A percentile compares a stretch with the other conserved stretches of the same genome.
These are phyloP conservation scores for Patella depressa DNA, from an alignment of 2,888 invertebrate species.

Conservation along the genomic window DNA sequence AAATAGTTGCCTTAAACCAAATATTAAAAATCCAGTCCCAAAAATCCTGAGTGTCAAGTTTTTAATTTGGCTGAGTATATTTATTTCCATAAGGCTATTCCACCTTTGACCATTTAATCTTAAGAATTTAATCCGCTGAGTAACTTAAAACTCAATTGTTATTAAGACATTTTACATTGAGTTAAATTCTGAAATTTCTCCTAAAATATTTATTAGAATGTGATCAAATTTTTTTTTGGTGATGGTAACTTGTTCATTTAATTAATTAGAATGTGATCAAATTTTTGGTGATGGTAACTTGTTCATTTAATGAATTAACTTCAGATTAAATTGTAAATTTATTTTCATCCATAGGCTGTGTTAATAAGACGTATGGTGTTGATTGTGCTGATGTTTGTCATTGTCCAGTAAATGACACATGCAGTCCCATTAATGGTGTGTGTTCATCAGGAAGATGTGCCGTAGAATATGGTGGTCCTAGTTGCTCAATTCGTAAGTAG, in stretches of 20 bases:
- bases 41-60: no score
- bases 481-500: conserved; percentile 64
- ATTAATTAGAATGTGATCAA: not conserved
- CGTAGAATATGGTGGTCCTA: conserved; percentile 59
- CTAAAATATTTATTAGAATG: not conserved
- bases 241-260: not conserved
- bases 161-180: no score
- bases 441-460: conserved; percentile 58
- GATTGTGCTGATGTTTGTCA: conserved; percentile 63
- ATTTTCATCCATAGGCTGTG: conserved; percentile 50
- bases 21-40: no score
- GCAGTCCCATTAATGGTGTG: conserved; percentile 59
- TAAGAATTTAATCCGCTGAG: no score
- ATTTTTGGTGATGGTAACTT: not conserved
- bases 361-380: conserved; percentile 52
- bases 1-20: no score
- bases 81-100: no score
- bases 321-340: not conserved
- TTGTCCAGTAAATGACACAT: conserved; percentile 57
- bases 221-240: not conserved
- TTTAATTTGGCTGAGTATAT: no score
- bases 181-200: no score
- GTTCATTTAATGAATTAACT: not conserved
- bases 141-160: no score
- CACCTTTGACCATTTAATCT: no score